A percentile compares a stretch with the other conserved stretches of the same genome.
These are phyloP conservation scores for Leucophenga montana DNA, from an alignment of 2,888 invertebrate genomes.

Conservation along the genomic window DNA sequence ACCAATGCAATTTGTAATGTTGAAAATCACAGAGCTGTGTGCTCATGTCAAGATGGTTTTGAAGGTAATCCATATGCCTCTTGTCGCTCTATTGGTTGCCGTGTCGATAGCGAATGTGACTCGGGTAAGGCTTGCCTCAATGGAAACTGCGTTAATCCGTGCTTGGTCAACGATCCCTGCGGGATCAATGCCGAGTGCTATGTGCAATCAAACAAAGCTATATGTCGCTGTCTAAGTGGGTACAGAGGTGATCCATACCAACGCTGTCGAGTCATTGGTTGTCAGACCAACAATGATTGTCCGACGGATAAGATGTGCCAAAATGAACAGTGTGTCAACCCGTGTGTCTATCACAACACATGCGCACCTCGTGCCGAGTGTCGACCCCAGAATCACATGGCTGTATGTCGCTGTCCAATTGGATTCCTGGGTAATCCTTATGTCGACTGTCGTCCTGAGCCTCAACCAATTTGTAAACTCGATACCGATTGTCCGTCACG, in stretches of 20 bases:
- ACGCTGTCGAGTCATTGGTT: slow-evolving; percentile 85
- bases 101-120: slow-evolving; percentile 87
- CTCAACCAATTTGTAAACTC: slow-evolving; percentile 83
- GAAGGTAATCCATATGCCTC: slow-evolving; percentile 89
- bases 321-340: slow-evolving; percentile 88
- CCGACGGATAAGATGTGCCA: slow-evolving; percentile 88
- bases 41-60: slow-evolving; percentile 87
- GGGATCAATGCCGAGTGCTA: slow-evolving; percentile 88
- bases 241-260: slow-evolving; percentile 85
- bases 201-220: slow-evolving; percentile 80
- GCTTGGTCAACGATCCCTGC: slow-evolving; percentile 85
- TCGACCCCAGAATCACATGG: slow-evolving; percentile 84
- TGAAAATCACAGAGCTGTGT: slow-evolving; percentile 87
- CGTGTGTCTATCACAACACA: slow-evolving; percentile 84
- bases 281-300: slow-evolving; percentile 90
- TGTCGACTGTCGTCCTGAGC: slow-evolving; percentile 83
- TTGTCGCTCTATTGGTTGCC: slow-evolving; percentile 87
- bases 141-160: slow-evolving; percentile 89
- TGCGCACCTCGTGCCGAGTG: slow-evolving; percentile 88
- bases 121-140: slow-evolving; percentile 88
- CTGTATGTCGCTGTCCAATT: slow-evolving; percentile 87
- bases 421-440: slow-evolving; percentile 87
- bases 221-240: slow-evolving; percentile 87
- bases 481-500: slow-evolving; percentile 88
- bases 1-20: slow-evolving; percentile 87